Base-by-base conservation (phyloP, 2,113 vertebrate species). In the Lasiurus cinereus region DNA sequence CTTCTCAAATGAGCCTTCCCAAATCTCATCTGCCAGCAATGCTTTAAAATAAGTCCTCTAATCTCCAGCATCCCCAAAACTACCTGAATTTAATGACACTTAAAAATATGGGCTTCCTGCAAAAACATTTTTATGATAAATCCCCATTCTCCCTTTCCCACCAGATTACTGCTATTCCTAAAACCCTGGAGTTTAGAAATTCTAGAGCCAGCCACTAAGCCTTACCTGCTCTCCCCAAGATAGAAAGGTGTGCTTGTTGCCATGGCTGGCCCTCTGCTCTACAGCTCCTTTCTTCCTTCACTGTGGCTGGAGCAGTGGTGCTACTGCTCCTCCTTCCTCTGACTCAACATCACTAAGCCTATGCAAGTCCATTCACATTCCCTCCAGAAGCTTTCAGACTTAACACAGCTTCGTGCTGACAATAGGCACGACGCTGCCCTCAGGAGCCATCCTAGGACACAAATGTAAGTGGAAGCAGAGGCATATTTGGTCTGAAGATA, bases 91-190 rank as follows among this genome's bases (percentile, higher is more conserved):
- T 36, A 85, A 72, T 59, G 84, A 12, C 62, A 59, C 64, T 19
- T 46, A 95, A 90, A 14, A 77, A 83, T 46, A 62, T 12, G 13
- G 78, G 21, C 22, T 80, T 6, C 39, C 18, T n/a, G 8, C 77
- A 54, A 79, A 93, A 93, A 43, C 29, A 67, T 67, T 69, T 67
- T 72, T 50, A 39, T 69, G 21, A 56, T 77, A 85, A 88, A 29
- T 24, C 33, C 2, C 21, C 31, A 18, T 69, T 64, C 14, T 43
- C 52, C 8, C 21, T 33, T 74, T 83, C 11, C 67, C 13, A 92
- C 31, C 39, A 91, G 27, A 85, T 3, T 33, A 22, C 33, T 43
- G 29, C 39, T 73, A 64, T 73, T 77, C 31, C 56, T 86, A 43
- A 86, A 11, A 62, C 0, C n/a, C n/a, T 72, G 3, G 46, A 76